Evolutionary conservation across 2,797 vertebrate species (phyloP).

Genomic region (Microctenopoma steveboyesi): DNA sequence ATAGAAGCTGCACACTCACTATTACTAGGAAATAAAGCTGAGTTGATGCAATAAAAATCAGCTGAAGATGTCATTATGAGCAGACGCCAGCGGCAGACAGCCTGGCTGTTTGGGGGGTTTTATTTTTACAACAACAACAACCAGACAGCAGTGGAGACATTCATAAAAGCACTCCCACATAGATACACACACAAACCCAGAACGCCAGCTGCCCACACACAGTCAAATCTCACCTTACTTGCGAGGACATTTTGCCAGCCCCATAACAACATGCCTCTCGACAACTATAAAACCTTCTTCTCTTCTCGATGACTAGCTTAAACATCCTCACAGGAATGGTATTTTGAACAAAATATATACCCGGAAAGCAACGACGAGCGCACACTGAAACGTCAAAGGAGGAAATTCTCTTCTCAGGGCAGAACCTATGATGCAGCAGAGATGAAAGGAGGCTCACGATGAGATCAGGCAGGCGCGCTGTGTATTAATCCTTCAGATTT

Average conservation of each 20-base stretch:
- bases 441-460: conserved; percentile 7
- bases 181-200: conserved; percentile 6
- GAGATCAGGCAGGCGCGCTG: conserved; percentile 1
- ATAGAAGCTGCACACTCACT: conserved; percentile 5
- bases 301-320: no score
- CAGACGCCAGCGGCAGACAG: conserved; percentile 60
- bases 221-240: no score
- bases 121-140: conserved; percentile 9
- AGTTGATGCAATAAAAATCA: conserved; percentile 36
- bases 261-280: no score
- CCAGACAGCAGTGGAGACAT: conserved; percentile 38
- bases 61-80: conserved; percentile 23
- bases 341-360: no score
- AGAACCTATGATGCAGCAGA: conserved; percentile 8
- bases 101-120: conserved; percentile 27
- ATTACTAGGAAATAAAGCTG: conserved; percentile 7
- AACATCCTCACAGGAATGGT: no score
- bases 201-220: conserved; percentile 15
- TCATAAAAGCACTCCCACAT: conserved; percentile 31
- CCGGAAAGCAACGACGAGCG: not conserved
- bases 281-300: no score
- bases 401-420: conserved; percentile 22
- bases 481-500: conserved; percentile 8
- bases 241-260: no score
- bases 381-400: conserved; percentile 21